Evolutionary conservation across 2,113 vertebrate species (phyloP).

Genomic region (Rhineura floridana): DNA sequence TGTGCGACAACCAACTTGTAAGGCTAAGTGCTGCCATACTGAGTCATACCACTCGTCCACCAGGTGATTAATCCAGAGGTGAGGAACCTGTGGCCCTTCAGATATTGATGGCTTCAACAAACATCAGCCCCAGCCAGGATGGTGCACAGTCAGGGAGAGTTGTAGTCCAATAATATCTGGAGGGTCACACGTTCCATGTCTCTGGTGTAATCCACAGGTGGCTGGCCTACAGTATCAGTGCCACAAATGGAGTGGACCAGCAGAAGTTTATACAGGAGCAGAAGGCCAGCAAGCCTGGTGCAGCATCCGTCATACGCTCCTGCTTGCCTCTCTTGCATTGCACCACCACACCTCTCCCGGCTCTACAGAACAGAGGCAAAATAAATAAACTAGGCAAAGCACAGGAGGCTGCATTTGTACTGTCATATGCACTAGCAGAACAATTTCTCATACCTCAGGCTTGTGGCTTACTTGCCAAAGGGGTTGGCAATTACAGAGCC

Average conservation of each 20-base stretch:
- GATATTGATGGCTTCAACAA: too few species aligned
- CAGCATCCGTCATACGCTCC: background rate
- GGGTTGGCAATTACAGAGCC: too few species aligned
- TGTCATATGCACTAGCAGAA: background rate
- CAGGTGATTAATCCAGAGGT: too few species aligned
- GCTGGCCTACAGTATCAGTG: background rate
- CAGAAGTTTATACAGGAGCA: too few species aligned
- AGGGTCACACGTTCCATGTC: too few species aligned
- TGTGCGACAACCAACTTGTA: background rate
- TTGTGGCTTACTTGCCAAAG: background rate
- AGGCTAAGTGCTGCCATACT: background rate
- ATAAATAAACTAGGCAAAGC: background rate
- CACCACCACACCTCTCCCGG: background rate
- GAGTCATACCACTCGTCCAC: background rate
- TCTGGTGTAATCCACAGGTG: background rate
- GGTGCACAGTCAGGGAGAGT: too few species aligned
- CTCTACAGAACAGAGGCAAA: background rate
- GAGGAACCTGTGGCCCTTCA: background rate
- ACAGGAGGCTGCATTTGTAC: background rate
- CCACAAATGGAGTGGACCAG: background rate
- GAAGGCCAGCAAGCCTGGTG: background rate
- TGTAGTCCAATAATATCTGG: too few species aligned
- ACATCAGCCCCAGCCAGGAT: too few species aligned
- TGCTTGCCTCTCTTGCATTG: background rate
- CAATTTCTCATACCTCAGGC: too few species aligned